Evolutionary conservation across 2,888 invertebrate species (phyloP).

Genomic region (Isotomurus palustris): DNA sequence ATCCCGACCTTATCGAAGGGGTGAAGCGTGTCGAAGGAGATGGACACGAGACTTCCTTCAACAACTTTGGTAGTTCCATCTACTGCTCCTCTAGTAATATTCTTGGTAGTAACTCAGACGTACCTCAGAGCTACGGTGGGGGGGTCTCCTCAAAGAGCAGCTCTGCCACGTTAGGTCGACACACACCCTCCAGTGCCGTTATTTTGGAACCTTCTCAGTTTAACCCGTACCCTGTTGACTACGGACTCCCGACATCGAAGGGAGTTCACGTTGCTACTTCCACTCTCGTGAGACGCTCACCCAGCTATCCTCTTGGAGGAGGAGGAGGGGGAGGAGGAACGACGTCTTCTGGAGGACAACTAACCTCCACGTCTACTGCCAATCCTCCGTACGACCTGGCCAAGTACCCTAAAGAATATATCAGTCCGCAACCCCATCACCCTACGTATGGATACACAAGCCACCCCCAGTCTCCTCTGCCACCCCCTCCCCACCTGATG

Average conservation of each 20-base stretch:
- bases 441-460: conserved; percentile 27
- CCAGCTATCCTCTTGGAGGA: conserved; percentile 38
- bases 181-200: conserved; percentile 30
- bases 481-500: neutral
- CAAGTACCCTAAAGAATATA: conserved; percentile 45
- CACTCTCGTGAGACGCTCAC: conserved; percentile 37
- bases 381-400: conserved; percentile 40
- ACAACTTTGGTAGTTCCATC: conserved; percentile 32
- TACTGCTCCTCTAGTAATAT: conserved; percentile 28
- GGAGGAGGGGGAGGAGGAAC: conserved; percentile 10
- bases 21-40: conserved; percentile 44
- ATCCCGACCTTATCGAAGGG: conserved; percentile 46
- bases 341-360: neutral
- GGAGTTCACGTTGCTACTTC: no score
- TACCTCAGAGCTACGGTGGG: conserved; percentile 2
- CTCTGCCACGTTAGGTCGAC: conserved; percentile 31
- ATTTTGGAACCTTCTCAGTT: conserved; percentile 33
- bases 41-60: conserved; percentile 38
- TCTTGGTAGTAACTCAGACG: conserved; percentile 5
- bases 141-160: conserved; percentile 16
- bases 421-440: conserved; percentile 35
- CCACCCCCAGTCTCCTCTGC: conserved; percentile 5
- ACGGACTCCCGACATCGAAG: conserved; percentile 62
- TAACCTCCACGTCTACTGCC: conserved; percentile 2
- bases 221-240: conserved; percentile 70